These are phyloP conservation scores for Lemur catta DNA, from an alignment of 2,797 vertebrate genomes.

Conservation along the genomic window DNA sequence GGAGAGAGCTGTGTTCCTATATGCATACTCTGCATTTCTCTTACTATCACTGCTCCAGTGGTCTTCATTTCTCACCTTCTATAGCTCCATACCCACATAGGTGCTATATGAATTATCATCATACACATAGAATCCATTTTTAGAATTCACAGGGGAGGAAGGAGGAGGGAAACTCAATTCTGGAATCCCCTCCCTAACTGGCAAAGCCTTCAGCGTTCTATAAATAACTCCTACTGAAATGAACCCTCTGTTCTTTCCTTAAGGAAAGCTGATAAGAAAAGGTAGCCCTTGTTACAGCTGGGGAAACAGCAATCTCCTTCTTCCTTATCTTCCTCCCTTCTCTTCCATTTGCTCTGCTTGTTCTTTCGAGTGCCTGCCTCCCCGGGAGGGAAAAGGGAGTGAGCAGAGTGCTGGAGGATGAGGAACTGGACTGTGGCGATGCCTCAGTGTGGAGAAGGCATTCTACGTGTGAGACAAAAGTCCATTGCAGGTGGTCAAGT, in stretches of 20 bases:
- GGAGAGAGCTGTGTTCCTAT: not conserved
- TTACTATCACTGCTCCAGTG: not conserved
- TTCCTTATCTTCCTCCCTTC: not conserved
- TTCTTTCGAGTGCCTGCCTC: not conserved
- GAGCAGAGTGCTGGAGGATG: not conserved
- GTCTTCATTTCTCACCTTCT: slow-evolving; percentile 27
- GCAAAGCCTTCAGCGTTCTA: not conserved
- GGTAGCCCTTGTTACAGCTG: not conserved
- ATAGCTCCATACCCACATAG: not conserved
- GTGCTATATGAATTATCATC: not conserved
- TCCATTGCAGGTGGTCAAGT: not conserved
- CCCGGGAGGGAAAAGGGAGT: not conserved
- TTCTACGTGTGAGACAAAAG: not conserved
- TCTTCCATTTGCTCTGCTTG: not conserved
- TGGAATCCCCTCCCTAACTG: not conserved
- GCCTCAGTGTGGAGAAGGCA: not conserved
- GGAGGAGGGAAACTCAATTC: not conserved
- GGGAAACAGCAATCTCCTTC: not conserved
- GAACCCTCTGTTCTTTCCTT: slow-evolving; percentile 17
- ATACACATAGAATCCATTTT: slow-evolving; percentile 5
- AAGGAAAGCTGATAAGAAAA: slow-evolving; percentile 42
- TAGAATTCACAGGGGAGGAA: not conserved
- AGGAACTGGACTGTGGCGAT: fast-evolving
- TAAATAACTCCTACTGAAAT: slow-evolving; percentile 43
- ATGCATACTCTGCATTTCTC: not conserved